Evolutionary conservation across 1,140 invertebrate species (phyloP), one percentile per base, ranked within the genome.

Genomic region (Bombus sibiricus): DNA sequence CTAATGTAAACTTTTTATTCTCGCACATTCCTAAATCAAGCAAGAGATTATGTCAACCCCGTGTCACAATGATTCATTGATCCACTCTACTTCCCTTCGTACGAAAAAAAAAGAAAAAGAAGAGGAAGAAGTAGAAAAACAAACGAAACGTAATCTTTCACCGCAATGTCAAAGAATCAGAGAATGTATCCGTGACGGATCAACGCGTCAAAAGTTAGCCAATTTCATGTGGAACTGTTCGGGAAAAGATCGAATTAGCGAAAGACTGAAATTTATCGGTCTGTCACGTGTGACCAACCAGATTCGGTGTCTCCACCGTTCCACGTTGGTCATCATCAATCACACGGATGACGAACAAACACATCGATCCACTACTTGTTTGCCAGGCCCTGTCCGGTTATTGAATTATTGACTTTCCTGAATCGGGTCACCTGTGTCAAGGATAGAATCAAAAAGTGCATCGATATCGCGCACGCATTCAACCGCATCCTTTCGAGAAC

Each of bases 381-480:
- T 87, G 86, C 74, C 83, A 72, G 68, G 12, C 41, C 68, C 53
- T 62, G 83, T 80, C 76, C 68, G 53, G 83, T 85, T 84, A 77
- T 79, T 85, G 86, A 85, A 75, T 85, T 87, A 85, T 87, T 87
- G 82, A 87, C 86, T 87, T 85, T 68, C 59, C 68, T 62, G 76
- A 87, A 87, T 32, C 74, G 57, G 85, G 95, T 89, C 66, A 85
- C 64, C 64, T 79, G 87, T 68, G 72, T 78, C 85, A 71, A 69
- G 68, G 87, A 88, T 74, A 79, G 53, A 69, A 84, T 81, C 77
- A 62, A 81, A 89, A 89, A 83, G 43, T 77, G 41, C 66, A 59
- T 32, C 53, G 32, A 76, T 41, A 13, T 15, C 10, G 53, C 9
- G 3, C 15, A 32, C 37, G 82, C 18, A 47, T 73, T 64, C 34